A percentile compares a stretch with the other conserved stretches of the same genome.
phyloP scores from a whole-genome alignment of 2,888 invertebrate species.

The Eupsilia transversa region DNA sequence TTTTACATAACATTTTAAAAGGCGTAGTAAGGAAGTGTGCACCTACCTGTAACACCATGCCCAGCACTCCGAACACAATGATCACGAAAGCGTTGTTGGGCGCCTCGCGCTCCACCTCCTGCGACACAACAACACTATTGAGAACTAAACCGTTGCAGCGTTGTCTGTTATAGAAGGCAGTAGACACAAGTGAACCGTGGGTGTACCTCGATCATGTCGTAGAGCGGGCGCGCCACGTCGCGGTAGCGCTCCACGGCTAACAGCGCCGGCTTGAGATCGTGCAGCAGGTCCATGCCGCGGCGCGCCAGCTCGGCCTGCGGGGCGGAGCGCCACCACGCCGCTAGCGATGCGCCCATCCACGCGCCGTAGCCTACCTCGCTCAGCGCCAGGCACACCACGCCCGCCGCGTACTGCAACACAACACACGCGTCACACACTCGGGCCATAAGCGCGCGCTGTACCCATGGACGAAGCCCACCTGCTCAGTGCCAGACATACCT shows the following conservation, averaged over 20 bases:
- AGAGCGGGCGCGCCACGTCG: constrained; percentile 83
- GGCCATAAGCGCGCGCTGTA: too few relatives aligned
- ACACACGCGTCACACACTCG: too few relatives aligned
- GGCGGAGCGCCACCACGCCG: constrained; percentile 85
- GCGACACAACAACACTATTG: constrained; percentile 57
- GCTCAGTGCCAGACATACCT: too few relatives aligned
- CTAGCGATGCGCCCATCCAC: constrained; percentile 87
- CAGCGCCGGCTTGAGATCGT: constrained; percentile 87
- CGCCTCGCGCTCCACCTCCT: constrained; percentile 88
- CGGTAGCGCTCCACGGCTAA: constrained; percentile 85
- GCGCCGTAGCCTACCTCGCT: constrained; percentile 87
- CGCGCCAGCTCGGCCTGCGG: constrained; percentile 88
- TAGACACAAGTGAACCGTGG: background rate
- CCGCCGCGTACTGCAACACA: constrained; percentile 78
- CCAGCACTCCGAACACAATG: constrained; percentile 80
- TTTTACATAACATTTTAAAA: too few relatives aligned
- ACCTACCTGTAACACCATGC: constrained; percentile 81
- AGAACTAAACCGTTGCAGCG: background rate
- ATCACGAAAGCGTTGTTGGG: constrained; percentile 87
- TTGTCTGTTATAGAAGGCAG: background rate
- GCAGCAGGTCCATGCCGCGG: constrained; percentile 84
- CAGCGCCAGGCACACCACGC: constrained; percentile 83
- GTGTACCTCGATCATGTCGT: constrained; percentile 85
- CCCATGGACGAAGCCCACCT: background rate
- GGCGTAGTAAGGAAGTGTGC: too few relatives aligned